Conservation (phyloP, 2,888 invertebrate genomes). For the Chrysolina haemoptera region DNA sequence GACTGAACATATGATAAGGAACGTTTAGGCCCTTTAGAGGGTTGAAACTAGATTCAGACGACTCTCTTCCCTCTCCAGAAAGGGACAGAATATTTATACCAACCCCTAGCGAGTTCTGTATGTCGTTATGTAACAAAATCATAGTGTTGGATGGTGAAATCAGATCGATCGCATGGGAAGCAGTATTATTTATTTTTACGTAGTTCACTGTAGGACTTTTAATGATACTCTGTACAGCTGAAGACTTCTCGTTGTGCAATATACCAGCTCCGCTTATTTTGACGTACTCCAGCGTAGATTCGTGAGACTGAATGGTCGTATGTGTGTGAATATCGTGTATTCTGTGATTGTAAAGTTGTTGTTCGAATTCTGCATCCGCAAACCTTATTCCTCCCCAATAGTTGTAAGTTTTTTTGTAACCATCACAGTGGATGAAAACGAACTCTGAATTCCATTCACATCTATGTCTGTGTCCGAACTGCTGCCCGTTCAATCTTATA, state of each 20-base stretch:
- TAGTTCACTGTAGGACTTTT: conserved; percentile 87
- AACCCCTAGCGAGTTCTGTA: conserved; percentile 88
- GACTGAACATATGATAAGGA: conserved; percentile 92
- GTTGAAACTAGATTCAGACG: conserved; percentile 89
- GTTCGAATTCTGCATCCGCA: conserved; percentile 91
- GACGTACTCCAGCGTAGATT: conserved; percentile 85
- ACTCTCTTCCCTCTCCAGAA: conserved; percentile 93
- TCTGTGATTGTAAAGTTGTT: conserved; percentile 84
- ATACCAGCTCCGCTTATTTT: conserved; percentile 95
- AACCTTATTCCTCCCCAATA: conserved; percentile 99
- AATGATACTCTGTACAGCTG: conserved; percentile 91
- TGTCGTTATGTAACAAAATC: conserved; percentile 81
- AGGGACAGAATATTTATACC: conserved; percentile 92
- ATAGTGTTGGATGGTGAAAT: conserved; percentile 90
- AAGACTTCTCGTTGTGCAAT: conserved; percentile 94
- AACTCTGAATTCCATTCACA: conserved; percentile 93
- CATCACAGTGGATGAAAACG: conserved; percentile 94
- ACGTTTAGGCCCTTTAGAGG: conserved; percentile 87
- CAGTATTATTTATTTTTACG: conserved; percentile 87
- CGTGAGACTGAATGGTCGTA: conserved; percentile 77
- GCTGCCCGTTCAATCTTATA: conserved; percentile 90
- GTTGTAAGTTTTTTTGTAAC: conserved; percentile 74
- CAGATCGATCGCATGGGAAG: conserved; percentile 93
- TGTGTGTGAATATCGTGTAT: conserved; percentile 88
- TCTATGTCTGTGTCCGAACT: conserved; percentile 86